Base-by-base conservation (phyloP, 1,140 invertebrate genomes). In the Ganaspis sp. region DNA sequence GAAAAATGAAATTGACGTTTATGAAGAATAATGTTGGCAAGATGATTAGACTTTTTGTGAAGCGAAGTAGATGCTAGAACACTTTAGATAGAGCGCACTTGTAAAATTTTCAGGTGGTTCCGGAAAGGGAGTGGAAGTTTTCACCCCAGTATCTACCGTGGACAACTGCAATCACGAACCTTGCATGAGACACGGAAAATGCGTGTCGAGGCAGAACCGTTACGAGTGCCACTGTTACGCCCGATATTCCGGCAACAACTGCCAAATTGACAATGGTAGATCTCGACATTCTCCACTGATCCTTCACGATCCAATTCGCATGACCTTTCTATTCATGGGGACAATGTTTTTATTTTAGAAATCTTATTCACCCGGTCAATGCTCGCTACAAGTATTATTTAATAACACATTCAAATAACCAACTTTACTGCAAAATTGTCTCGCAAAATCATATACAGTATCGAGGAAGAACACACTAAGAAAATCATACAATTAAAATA, bases 171-270 rank as follows among this genome's bases (percentile, higher is more conserved):
- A 93, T 79, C 93, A 94, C 85, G 95, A 96, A 84, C 96, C 96
- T 9, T 97, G 96, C 89, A 94, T 96, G 93, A 93, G 93, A 81
- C 95, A 95, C 87, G 96, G 96, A 73, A 94, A 93, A 74, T 97
- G 96, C 88, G 93, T 95, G 69, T 94, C 95, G 34, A 92, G 93
- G 85, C 91, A 92, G 77, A 95, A 96, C 86, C 93, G 94, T 75
- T 97, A 96, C 90, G 94, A 94, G 81, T 97, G 96, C 89, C 93
- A 94, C 82, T 97, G 96, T 92, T 92, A 93, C 58, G 92, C 95
- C 34, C 93, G 96, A 69, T 97, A 96, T 89, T 93, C 94, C 73
- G 96, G 96, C 78, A 95, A 95, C 92, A 96, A 96, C 90, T 97
- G 96, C 91, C 94, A 97, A 88, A 93, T 94, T 86, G 96, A 97